These are phyloP conservation scores for Ylistrum balloti DNA, from an alignment of 1,140 invertebrate genomes.

Conservation along the genomic window DNA sequence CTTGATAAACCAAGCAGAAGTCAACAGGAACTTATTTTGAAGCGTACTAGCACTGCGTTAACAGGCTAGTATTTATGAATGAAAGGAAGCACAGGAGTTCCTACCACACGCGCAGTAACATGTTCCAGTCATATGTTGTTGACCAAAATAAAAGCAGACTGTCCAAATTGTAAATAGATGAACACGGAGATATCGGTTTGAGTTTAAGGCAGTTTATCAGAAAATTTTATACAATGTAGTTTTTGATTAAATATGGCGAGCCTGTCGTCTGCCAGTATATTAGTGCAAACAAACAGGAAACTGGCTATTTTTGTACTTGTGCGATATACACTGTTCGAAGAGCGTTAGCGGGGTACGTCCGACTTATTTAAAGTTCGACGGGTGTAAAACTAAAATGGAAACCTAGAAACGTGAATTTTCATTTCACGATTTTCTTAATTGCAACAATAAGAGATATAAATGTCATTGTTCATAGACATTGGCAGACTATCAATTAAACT, in stretches of 20 bases:
- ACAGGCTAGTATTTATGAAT: constrained; percentile 7
- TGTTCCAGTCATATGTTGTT: constrained; percentile 20
- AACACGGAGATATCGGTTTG: constrained; percentile 32
- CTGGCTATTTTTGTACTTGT: neutral
- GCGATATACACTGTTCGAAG: neutral
- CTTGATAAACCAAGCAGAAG: neutral
- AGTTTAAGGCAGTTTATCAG: neutral
- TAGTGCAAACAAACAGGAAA: constrained; percentile 17
- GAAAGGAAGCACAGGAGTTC: neutral
- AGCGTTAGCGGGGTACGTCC: neutral
- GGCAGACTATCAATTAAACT: too few species aligned
- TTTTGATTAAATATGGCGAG: neutral
- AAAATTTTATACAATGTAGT: constrained; percentile 9
- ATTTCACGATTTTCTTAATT: too few species aligned
- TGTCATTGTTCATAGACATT: too few species aligned
- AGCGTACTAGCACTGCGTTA: neutral
- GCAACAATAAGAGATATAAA: too few species aligned
- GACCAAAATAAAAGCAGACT: constrained; percentile 27
- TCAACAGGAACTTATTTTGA: neutral
- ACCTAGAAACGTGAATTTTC: neutral
- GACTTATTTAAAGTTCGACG: neutral
- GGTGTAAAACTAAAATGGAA: neutral
- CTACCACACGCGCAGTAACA: neutral
- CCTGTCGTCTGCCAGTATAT: neutral
- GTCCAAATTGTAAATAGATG: neutral